A percentile compares a stretch with the other conserved stretches of the same genome.
phyloP scores from a whole-genome alignment of 2,888 invertebrate genomes.

The Troides oblongomaculatus region DNA sequence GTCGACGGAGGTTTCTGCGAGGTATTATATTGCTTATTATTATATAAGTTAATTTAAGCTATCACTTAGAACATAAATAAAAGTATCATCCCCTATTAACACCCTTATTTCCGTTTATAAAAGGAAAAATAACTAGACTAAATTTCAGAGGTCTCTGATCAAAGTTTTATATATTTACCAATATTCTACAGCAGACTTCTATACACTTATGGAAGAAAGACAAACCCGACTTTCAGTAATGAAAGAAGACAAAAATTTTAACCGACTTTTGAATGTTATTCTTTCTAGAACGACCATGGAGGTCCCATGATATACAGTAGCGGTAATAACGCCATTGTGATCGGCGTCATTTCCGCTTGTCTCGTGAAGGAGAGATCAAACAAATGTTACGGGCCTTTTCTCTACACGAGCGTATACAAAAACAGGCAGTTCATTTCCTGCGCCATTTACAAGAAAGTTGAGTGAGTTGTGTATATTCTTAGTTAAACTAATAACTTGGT shows the following conservation, averaged over 20 bases:
- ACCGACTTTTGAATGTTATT: neutral
- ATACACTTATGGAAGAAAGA: no score
- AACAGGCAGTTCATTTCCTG: constrained; percentile 68
- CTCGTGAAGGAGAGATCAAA: constrained; percentile 63
- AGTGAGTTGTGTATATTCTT: constrained; percentile 47
- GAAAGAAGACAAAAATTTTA: no score
- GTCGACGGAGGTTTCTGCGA: constrained; percentile 68
- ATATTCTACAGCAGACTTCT: no score
- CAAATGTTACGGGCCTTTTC: constrained; percentile 69
- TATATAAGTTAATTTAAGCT: no score
- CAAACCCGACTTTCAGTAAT: no score
- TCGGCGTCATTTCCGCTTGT: constrained; percentile 69
- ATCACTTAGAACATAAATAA: no score
- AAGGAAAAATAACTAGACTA: no score
- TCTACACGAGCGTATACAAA: constrained; percentile 66
- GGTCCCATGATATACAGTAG: constrained; percentile 62
- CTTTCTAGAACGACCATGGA: constrained; percentile 64
- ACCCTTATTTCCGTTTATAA: no score
- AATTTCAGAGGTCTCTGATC: no score
- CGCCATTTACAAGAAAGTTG: constrained; percentile 62
- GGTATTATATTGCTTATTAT: constrained; percentile 35
- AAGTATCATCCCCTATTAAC: no score
- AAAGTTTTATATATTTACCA: no score
- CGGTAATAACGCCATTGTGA: constrained; percentile 55
- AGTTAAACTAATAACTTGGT: neutral